Conservation (phyloP, 2,113 vertebrate species). For the Callipepla squamata region DNA sequence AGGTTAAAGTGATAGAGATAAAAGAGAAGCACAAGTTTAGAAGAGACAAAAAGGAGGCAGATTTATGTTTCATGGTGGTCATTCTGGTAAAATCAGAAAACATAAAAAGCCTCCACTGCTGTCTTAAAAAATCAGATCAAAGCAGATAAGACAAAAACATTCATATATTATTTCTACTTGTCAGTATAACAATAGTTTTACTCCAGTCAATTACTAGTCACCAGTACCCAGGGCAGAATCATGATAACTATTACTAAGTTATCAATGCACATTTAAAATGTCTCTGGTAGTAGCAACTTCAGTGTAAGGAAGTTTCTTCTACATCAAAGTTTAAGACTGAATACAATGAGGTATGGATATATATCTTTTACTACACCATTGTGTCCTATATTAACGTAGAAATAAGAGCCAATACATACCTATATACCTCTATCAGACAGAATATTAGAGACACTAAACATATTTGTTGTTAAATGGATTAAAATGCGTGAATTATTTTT, state of each 20-base stretch:
- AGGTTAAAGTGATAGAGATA: not conserved
- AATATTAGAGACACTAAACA: not conserved
- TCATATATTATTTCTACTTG: not conserved
- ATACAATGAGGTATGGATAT: not conserved
- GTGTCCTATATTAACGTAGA: not conserved
- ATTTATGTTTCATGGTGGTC: not conserved
- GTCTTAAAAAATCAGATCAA: constrained; percentile 1
- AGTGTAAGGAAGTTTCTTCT: not conserved
- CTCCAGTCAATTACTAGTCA: not conserved
- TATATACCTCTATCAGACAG: not conserved
- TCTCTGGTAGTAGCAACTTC: not conserved
- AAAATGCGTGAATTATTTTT: not conserved
- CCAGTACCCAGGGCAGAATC: not conserved
- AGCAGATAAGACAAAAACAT: not conserved
- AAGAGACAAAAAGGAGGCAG: not conserved
- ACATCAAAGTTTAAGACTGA: not conserved
- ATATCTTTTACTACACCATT: not conserved
- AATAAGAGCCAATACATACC: not conserved
- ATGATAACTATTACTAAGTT: not conserved
- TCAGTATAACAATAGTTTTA: not conserved
- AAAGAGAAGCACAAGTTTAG: not conserved
- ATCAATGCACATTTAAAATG: rapidly evolving
- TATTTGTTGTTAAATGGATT: not conserved
- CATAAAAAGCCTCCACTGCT: not conserved
- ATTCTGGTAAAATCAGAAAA: not conserved